A percentile compares a stretch with the other conserved stretches of the same genome.
phyloP scores from a whole-genome alignment of 2,888 invertebrate genomes.

The Microctonus aethiopoides region DNA sequence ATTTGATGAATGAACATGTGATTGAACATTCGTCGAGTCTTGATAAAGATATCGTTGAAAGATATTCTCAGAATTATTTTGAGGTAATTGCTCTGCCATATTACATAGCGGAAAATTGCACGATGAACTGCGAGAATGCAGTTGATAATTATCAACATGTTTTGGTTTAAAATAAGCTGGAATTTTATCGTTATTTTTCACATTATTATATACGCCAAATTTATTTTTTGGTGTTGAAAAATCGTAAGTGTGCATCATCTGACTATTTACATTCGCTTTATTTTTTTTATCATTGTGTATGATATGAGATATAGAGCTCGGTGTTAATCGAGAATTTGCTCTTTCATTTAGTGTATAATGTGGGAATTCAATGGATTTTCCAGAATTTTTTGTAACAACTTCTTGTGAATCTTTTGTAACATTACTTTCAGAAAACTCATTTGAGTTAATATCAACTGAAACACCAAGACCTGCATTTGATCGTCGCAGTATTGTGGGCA shows the following conservation, averaged over 20 bases:
- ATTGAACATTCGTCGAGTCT: not conserved
- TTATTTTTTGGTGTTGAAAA: not conserved
- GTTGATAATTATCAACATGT: no score
- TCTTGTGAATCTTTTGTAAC: not conserved
- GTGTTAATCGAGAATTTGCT: conserved; percentile 1
- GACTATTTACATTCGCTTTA: not conserved
- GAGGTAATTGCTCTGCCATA: not conserved
- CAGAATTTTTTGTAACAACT: not conserved
- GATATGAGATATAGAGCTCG: conserved; percentile 7
- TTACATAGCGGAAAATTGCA: no score
- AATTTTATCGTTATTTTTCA: not conserved
- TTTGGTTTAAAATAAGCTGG: no score
- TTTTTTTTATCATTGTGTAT: no score
- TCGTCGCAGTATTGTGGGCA: conserved; percentile 36
- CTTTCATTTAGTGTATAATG: not conserved
- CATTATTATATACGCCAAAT: not conserved
- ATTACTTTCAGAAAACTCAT: not conserved
- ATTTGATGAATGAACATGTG: not conserved
- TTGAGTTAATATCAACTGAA: not conserved
- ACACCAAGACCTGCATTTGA: conserved; percentile 18
- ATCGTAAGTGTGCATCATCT: not conserved
- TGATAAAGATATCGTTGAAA: not conserved
- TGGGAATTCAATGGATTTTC: not conserved
- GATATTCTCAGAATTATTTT: not conserved
- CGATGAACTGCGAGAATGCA: no score